Evolutionary conservation across 1,140 invertebrate genomes (phyloP).

Genomic region (Formica exsecta): DNA sequence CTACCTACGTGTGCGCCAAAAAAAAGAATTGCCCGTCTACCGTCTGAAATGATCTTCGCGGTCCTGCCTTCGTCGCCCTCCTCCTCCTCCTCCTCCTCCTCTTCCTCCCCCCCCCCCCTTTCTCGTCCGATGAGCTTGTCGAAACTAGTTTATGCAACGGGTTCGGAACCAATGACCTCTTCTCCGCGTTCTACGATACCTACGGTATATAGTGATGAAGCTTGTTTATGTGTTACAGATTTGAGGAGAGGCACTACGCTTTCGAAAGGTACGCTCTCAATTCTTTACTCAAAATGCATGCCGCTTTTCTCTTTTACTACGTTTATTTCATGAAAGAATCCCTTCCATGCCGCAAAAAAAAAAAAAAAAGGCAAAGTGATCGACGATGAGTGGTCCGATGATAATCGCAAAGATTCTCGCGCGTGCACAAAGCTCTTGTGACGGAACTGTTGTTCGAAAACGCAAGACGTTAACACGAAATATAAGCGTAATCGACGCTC

Average conservation of each 20-base stretch:
- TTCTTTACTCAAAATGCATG: slow-evolving; percentile 75
- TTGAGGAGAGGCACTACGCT: slow-evolving; percentile 86
- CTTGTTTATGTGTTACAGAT: slow-evolving; percentile 86
- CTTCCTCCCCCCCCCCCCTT: background rate
- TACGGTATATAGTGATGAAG: slow-evolving; percentile 79
- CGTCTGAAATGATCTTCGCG: slow-evolving; percentile 83
- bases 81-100: background rate
- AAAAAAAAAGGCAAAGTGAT: background rate
- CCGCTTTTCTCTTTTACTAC: slow-evolving; percentile 1
- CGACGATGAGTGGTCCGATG: background rate
- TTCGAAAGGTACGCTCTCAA: slow-evolving; percentile 84
- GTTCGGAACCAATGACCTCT: slow-evolving; percentile 69
- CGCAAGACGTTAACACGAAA: background rate
- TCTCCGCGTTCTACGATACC: slow-evolving; percentile 34
- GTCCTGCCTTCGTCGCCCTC: slow-evolving; percentile 65
- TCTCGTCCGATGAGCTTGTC: slow-evolving; percentile 52
- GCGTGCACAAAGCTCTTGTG: background rate
- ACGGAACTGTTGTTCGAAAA: background rate
- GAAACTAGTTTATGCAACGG: slow-evolving; percentile 75
- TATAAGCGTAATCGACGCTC: background rate
- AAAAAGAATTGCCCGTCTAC: slow-evolving; percentile 75
- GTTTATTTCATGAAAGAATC: background rate
- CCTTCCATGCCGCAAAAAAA: background rate
- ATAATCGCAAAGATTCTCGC: background rate
- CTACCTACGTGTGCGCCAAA: slow-evolving; percentile 80